Evolutionary conservation across 2,888 invertebrate genomes (phyloP).

Genomic region (Bedellia somnulentella): DNA sequence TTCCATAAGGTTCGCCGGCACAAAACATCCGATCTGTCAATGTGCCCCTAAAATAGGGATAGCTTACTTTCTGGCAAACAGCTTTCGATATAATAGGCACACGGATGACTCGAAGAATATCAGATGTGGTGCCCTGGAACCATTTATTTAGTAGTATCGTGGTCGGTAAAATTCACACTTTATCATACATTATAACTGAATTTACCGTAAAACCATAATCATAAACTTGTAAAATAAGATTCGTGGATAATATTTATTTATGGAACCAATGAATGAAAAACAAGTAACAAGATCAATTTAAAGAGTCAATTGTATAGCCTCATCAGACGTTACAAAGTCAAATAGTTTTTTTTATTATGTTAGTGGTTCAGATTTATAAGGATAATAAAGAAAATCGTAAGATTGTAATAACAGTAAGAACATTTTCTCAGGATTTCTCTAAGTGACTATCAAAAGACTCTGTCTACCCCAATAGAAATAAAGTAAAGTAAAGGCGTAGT

Average conservation of each 20-base stretch:
- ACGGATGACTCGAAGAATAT: slow-evolving; percentile 31
- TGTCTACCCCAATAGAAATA: too few relatives aligned
- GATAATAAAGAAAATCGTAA: too few relatives aligned
- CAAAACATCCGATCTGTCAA: slow-evolving; percentile 48
- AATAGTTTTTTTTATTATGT: too few relatives aligned
- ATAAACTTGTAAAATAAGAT: slow-evolving; percentile 28
- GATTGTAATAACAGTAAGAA: background rate
- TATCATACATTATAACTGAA: too few relatives aligned
- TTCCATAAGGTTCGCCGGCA: slow-evolving; percentile 39
- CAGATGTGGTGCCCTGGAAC: slow-evolving; percentile 39
- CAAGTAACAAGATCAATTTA: too few relatives aligned
- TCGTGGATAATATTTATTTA: slow-evolving; percentile 7
- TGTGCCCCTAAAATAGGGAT: slow-evolving; percentile 37
- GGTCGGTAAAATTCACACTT: background rate
- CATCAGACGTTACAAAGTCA: too few relatives aligned
- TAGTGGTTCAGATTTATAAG: too few relatives aligned
- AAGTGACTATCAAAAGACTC: background rate
- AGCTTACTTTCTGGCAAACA: slow-evolving; percentile 36
- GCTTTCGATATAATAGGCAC: slow-evolving; percentile 44
- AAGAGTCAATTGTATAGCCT: too few relatives aligned
- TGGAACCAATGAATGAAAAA: background rate
- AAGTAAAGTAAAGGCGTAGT: too few relatives aligned
- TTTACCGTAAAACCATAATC: background rate
- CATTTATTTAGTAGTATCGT: background rate
- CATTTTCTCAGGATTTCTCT: background rate